phyloP scores from a whole-genome alignment of 2,113 vertebrate species.

The Ginglymostoma cirratum region DNA sequence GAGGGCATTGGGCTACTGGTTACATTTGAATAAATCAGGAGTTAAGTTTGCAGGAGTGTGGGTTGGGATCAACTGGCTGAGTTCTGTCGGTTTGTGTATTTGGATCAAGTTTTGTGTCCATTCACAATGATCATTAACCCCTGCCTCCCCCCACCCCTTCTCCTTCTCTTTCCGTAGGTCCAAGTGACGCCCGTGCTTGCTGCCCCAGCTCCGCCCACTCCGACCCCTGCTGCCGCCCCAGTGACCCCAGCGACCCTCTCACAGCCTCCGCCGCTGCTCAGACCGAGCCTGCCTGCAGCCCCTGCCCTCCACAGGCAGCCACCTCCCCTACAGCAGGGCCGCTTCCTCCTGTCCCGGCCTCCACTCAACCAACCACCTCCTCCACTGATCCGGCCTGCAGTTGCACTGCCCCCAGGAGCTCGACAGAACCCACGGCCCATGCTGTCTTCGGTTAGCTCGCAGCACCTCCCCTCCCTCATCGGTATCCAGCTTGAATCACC shows the following conservation, averaged over 20 bases:
- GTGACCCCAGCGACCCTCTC: slow-evolving; percentile 61
- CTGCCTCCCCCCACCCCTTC: not conserved
- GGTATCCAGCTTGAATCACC: slow-evolving; percentile 67
- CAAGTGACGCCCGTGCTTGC: slow-evolving; percentile 59
- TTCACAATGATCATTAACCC: not conserved
- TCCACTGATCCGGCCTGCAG: slow-evolving; percentile 70
- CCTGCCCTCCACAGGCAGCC: slow-evolving; percentile 77
- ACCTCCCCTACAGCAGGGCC: slow-evolving; percentile 73
- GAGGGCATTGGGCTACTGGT: not conserved
- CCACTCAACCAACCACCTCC: slow-evolving; percentile 70
- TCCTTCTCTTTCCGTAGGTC: slow-evolving; percentile 47
- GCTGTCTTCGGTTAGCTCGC: slow-evolving; percentile 44
- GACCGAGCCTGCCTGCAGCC: slow-evolving; percentile 69
- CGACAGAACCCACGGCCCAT: slow-evolving; percentile 44
- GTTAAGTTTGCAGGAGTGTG: not conserved
- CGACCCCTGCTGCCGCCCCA: slow-evolving; percentile 42
- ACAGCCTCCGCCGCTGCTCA: slow-evolving; percentile 68
- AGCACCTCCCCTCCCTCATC: slow-evolving; percentile 67
- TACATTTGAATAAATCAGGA: not conserved
- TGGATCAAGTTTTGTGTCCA: not conserved
- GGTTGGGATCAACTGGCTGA: not conserved
- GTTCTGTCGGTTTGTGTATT: not conserved
- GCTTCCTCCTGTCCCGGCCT: slow-evolving; percentile 67
- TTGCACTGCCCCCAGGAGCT: slow-evolving; percentile 47
- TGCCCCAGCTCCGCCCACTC: slow-evolving; percentile 39